Evolutionary conservation across 2,113 vertebrate species (phyloP), one percentile per base, ranked within the genome.

Genomic region (Sardina pilchardus): DNA sequence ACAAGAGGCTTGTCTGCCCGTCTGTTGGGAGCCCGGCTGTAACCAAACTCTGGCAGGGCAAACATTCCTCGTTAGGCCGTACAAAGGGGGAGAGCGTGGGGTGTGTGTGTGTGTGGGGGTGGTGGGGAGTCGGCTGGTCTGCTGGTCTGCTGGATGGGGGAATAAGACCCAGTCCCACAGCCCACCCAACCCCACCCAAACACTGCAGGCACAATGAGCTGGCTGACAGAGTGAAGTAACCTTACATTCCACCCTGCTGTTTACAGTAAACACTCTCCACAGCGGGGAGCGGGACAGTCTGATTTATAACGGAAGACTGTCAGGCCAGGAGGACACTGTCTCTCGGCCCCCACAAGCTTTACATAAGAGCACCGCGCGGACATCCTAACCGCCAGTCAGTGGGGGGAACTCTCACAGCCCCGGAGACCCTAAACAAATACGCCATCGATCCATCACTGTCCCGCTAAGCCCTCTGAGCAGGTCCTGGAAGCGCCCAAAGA

Each of bases 241-340:
- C 88, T 81, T 47, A 88, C 89, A 94, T 94, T 92, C 91, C 89
- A 86, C 86, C 81, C 81, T 81, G 63, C 90, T 91, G 90, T 90
- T 94, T 93, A 94, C 92, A 91, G 91, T 94, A 92, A 93, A 92
- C 90, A 90, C 53, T 87, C 47, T 83, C 50, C 21, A 43, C 50
- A 36, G 81, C 82, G 82, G 84, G 84, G 63, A 34, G 30, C 3
- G 26, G 71, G 71, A 36, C 71, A 78, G 71, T 16, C 71, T 14
- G 89, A 89, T 91, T 93, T 93, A 88, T 59, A 83, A 45, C 82
- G 21, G 48, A 82, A 80, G 34, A 89, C 88, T 85, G 83, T 86
- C 87, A 90, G 24, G 24, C n/a, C 26, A 30, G 63, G 63, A 82
- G 78, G 84, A 84, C 86, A 87, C 78, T 39, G 3, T 42, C 81